phyloP scores from a whole-genome alignment of 2,797 vertebrate genomes.

The Synanceia verrucosa region DNA sequence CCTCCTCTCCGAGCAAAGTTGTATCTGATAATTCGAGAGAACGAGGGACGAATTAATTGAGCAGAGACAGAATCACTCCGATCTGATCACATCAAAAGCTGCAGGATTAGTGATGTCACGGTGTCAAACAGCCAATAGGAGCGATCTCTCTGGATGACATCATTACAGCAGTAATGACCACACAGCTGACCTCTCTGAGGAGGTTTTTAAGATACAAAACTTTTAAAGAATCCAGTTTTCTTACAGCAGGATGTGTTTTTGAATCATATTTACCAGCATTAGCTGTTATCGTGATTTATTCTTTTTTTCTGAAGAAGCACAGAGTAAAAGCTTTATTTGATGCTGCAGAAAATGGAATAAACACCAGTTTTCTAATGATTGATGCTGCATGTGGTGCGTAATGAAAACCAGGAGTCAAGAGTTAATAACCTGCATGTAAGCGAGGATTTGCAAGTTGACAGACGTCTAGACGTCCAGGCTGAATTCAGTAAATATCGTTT shows the following conservation, averaged over 20 bases:
- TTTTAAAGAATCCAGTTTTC: no score
- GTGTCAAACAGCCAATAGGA: not conserved
- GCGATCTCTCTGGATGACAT: not conserved
- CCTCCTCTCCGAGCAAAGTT: conserved; percentile 41
- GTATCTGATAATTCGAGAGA: conserved; percentile 71
- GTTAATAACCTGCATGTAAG: conserved; percentile 22
- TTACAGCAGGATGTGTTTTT: no score
- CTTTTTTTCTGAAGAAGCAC: no score
- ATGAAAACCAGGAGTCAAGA: not conserved
- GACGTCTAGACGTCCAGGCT: conserved; percentile 1
- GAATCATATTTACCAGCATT: no score
- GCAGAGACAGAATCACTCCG: not conserved
- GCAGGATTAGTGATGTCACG: not conserved
- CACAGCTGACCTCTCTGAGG: no score
- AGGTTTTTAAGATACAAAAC: no score
- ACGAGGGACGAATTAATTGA: not conserved
- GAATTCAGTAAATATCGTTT: not conserved
- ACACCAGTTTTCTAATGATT: not conserved
- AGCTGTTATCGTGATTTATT: no score
- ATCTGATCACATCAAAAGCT: not conserved
- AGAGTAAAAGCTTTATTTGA: no score
- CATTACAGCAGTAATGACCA: not conserved
- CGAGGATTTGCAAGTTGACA: not conserved
- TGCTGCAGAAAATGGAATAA: no score
- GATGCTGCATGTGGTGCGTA: not conserved